Conservation (phyloP, 1,140 invertebrate species). For the Steinernema khuongi region DNA sequence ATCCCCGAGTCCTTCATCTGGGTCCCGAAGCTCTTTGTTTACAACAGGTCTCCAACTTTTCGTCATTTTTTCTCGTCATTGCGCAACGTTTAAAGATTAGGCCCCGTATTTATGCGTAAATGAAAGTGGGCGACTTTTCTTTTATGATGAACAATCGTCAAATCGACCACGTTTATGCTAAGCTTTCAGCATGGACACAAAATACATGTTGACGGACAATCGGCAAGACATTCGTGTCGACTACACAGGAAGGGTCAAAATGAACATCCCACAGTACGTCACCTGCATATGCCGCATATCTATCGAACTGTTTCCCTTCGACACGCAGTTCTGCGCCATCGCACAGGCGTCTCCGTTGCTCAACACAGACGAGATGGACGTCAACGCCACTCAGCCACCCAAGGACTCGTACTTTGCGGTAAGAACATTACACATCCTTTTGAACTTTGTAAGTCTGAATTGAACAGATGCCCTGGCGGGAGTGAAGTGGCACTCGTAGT, state of each 20-base stretch:
- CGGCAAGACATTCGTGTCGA: constrained; percentile 41
- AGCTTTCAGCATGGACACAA: constrained; percentile 40
- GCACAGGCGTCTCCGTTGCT: constrained; percentile 45
- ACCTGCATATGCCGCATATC: constrained; percentile 47
- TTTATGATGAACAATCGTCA: no score
- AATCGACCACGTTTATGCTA: no score
- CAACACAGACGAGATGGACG: constrained; percentile 48
- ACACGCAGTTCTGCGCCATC: constrained; percentile 43
- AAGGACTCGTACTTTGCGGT: constrained; percentile 51
- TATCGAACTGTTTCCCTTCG: constrained; percentile 42
- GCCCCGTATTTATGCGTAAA: no score
- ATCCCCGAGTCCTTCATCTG: constrained; percentile 42
- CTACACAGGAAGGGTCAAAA: constrained; percentile 40
- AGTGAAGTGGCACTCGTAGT: no score
- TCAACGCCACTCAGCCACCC: constrained; percentile 40
- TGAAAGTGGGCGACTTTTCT: no score
- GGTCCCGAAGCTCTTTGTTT: constrained; percentile 51
- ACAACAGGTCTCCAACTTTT: constrained; percentile 36
- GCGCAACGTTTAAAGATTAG: no score
- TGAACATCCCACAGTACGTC: constrained; percentile 51
- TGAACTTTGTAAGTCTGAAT: no score
- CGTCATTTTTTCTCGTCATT: neutral
- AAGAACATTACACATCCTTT: neutral
- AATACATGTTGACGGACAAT: constrained; percentile 43
- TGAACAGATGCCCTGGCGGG: no score